Evolutionary conservation across 2,113 vertebrate genomes (phyloP).

Genomic region (Oenanthe oenanthe): DNA sequence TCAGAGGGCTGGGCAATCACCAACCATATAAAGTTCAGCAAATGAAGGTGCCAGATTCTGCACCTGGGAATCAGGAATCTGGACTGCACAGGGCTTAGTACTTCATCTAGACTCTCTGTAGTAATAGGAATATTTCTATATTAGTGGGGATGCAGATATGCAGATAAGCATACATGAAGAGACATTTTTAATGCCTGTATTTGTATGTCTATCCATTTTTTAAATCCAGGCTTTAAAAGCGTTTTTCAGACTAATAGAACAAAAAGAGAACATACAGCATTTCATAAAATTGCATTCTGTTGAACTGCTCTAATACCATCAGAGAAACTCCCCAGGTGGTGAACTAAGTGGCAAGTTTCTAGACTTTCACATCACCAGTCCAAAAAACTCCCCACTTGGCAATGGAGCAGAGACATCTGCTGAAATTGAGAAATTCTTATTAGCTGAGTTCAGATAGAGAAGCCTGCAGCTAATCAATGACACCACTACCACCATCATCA

Average conservation of each 20-base stretch:
- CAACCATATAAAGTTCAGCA: not conserved
- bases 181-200: not conserved
- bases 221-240: not conserved
- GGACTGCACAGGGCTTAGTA: not conserved
- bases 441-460: constrained; percentile 65
- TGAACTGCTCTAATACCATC: not conserved
- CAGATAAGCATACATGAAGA: not conserved
- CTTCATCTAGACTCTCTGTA: not conserved
- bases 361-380: constrained; percentile 47
- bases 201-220: not conserved
- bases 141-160: not conserved
- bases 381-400: constrained; percentile 47
- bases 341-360: constrained; percentile 48
- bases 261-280: not conserved
- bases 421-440: constrained; percentile 67
- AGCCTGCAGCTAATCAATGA: constrained; percentile 65
- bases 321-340: constrained; percentile 21
- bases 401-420: constrained; percentile 51
- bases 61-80: not conserved
- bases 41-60: not conserved
- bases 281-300: not conserved
- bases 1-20: not conserved
- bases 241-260: not conserved
- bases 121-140: not conserved
- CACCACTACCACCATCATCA: constrained; percentile 56